Evolutionary conservation across 2,888 invertebrate species (phyloP).

Genomic region (Neocrepidodera transversa): DNA sequence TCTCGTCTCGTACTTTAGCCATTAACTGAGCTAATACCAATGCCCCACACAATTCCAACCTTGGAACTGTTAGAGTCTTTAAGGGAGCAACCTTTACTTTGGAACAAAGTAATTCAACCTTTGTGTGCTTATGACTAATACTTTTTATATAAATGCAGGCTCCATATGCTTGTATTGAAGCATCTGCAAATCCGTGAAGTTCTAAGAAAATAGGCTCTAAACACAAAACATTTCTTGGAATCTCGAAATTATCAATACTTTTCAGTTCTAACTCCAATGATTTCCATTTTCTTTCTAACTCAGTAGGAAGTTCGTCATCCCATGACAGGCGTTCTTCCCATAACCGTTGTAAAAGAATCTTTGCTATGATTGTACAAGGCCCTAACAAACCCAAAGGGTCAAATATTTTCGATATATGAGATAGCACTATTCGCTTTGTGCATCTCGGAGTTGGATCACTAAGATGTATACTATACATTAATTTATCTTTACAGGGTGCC

Average conservation of each 20-base stretch:
- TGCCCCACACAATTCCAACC: too few species aligned
- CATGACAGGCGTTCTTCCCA: slow-evolving; percentile 23
- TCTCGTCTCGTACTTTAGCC: neutral
- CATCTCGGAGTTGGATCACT: neutral
- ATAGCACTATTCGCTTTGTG: slow-evolving; percentile 18
- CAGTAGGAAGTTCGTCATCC: slow-evolving; percentile 13
- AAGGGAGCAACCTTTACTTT: too few species aligned
- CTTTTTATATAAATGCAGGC: neutral
- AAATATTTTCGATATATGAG: slow-evolving; percentile 21
- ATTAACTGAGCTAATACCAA: neutral
- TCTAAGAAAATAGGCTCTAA: too few species aligned
- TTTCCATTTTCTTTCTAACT: slow-evolving; percentile 1
- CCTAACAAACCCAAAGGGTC: slow-evolving; percentile 18
- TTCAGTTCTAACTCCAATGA: too few species aligned
- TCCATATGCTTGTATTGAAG: neutral
- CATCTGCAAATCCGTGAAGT: neutral
- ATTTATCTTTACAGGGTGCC: slow-evolving; percentile 1
- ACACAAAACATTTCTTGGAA: too few species aligned
- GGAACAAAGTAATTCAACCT: too few species aligned
- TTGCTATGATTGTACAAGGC: slow-evolving; percentile 15
- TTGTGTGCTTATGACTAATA: neutral
- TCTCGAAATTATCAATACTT: too few species aligned
- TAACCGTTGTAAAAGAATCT: slow-evolving; percentile 22
- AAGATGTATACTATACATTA: slow-evolving; percentile 12
- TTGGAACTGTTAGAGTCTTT: neutral